These are phyloP conservation scores for Pituophis catenifer DNA, from an alignment of 2,113 vertebrate species.

Conservation along the genomic window DNA sequence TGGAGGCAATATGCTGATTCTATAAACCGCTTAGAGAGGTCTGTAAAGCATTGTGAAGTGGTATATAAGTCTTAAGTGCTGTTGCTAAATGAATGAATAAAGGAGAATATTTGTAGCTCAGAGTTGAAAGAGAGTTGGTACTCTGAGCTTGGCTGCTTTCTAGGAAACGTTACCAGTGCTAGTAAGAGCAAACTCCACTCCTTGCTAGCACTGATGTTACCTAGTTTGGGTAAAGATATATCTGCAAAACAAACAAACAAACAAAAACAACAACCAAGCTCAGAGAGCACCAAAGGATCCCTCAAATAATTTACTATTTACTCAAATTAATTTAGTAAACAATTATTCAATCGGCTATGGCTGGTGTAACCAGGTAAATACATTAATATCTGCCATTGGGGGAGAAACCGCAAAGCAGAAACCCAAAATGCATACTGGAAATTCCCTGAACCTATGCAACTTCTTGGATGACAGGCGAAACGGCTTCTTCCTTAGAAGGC, in stretches of 20 bases:
- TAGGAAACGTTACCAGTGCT: background rate
- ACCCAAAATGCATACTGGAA: background rate
- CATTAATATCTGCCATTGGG: background rate
- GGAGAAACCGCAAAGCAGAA: background rate
- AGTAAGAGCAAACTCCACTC: background rate
- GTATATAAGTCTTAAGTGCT: no score
- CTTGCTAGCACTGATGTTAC: background rate
- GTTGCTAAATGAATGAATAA: background rate
- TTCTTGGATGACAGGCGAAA: background rate
- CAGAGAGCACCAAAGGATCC: background rate
- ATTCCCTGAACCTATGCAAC: background rate
- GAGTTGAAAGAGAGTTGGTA: background rate
- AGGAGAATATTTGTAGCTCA: background rate
- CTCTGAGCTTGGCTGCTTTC: background rate
- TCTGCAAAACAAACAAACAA: no score
- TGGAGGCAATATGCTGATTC: no score
- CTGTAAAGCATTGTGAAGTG: no score
- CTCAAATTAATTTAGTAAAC: background rate
- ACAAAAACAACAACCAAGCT: background rate
- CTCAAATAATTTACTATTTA: background rate
- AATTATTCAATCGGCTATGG: background rate
- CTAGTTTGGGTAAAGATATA: no score
- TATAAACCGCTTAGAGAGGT: no score
- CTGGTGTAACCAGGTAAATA: background rate
- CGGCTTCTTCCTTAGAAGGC: background rate